Conservation (phyloP, 2,797 vertebrate species). For the Morelia viridis region DNA sequence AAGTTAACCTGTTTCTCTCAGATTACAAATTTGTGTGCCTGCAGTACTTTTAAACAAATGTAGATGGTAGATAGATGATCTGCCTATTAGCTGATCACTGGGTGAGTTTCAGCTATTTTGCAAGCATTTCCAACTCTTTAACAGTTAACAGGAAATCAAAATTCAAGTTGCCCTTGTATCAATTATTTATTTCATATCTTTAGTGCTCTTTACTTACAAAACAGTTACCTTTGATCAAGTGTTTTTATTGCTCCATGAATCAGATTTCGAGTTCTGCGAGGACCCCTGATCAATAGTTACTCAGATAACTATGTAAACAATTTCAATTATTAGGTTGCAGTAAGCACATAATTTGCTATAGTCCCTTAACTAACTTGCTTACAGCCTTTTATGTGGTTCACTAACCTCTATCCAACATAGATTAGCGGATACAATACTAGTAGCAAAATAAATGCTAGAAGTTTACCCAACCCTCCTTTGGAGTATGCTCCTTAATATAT, state of each 20-base stretch:
- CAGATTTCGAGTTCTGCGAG: background rate
- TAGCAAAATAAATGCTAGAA: background rate
- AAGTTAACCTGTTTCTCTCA: background rate
- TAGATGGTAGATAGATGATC: background rate
- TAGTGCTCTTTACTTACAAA: background rate
- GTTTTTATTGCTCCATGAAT: background rate
- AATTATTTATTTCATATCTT: background rate
- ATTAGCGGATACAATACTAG: background rate
- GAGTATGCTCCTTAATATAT: background rate
- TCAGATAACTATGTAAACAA: background rate
- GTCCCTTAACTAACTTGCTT: background rate
- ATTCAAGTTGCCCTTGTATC: background rate
- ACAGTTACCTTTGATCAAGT: background rate
- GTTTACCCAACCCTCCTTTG: background rate
- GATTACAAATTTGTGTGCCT: background rate
- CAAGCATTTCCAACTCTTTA: background rate
- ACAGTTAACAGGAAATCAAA: background rate
- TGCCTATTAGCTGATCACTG: background rate
- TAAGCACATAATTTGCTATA: background rate
- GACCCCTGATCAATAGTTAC: background rate
- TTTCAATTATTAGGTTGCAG: background rate
- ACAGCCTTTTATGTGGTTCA: background rate
- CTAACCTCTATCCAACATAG: background rate
- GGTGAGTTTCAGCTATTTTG: background rate
- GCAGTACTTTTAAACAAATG: no score